A percentile compares a stretch with the other conserved stretches of the same genome.
Evolutionary conservation across 2,888 invertebrate genomes (phyloP).

Genomic region (Lithophane ornitopus): DNA sequence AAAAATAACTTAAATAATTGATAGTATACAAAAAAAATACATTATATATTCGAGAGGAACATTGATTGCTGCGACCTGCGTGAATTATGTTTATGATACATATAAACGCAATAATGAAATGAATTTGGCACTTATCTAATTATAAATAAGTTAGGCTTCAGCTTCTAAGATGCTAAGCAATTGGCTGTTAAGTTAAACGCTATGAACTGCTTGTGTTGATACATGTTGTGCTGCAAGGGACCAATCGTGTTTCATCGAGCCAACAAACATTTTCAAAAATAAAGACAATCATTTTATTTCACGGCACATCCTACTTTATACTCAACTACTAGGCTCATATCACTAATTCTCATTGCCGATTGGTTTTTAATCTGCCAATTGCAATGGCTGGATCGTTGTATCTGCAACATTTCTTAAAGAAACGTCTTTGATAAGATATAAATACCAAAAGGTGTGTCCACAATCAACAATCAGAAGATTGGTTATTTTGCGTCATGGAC

Average conservation of each 20-base stretch:
- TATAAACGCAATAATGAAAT: constrained; percentile 72
- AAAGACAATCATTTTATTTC: constrained; percentile 36
- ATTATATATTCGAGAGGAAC: constrained; percentile 79
- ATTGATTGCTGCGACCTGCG: constrained; percentile 70
- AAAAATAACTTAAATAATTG: constrained; percentile 67
- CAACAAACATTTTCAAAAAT: constrained; percentile 21
- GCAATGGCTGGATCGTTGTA: constrained; percentile 41
- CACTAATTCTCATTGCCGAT: constrained; percentile 42
- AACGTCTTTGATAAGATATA: constrained; percentile 46
- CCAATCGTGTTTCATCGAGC: constrained; percentile 23
- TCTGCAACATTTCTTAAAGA: constrained; percentile 51
- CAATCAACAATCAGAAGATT: constrained; percentile 34
- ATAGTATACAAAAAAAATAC: constrained; percentile 65
- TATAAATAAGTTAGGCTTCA: constrained; percentile 65
- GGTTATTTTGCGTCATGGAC: constrained; percentile 47
- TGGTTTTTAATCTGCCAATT: constrained; percentile 44
- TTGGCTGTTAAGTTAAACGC: constrained; percentile 44
- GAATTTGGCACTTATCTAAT: constrained; percentile 80
- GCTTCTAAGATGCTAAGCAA: constrained; percentile 62
- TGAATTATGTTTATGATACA: constrained; percentile 58
- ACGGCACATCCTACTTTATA: constrained; percentile 28
- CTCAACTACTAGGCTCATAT: constrained; percentile 47
- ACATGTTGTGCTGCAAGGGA: constrained; percentile 59
- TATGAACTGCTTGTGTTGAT: constrained; percentile 43
- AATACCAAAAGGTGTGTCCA: constrained; percentile 35